Base-by-base conservation (phyloP, 1,140 invertebrate genomes). In the Sminthurides bifidus region DNA sequence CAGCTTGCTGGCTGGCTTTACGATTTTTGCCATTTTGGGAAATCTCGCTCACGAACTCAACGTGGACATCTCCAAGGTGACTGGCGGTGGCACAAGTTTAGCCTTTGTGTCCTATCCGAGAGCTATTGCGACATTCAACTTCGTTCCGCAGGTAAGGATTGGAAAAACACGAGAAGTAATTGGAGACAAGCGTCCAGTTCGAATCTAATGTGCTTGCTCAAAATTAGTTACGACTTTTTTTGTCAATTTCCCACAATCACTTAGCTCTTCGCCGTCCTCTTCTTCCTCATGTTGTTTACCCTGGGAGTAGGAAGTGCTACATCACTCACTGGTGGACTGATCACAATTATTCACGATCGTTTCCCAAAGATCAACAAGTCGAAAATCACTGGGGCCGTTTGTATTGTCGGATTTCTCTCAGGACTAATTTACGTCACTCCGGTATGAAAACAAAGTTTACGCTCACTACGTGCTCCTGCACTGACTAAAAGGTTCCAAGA, bases 121-220 rank as follows among this genome's bases (percentile, higher is more conserved):
- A 65, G 89, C 90, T 0, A 85, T 93, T 45, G 78, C 85, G 3
- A 86, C 88, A 68, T 86, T 91, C 63, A 79, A 80, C 5, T 69
- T 76, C 24, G 71, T 85, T 48, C 86, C 86, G 0, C 84, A 87
- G 74, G 52, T 59, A 50, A 35, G 26, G 14, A 23, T 41, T 14
- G 12, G 17, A 17, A 24, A 52, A 15, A 5, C 21, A 21, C 33
- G n/a, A 35, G 33, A n/a, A n/a, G n/a, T n/a, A n/a, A n/a, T n/a
- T n/a, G n/a, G n/a, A n/a, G n/a, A n/a, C n/a, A n/a, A n/a, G n/a
- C n/a, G n/a, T n/a, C n/a, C n/a, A n/a, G n/a, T n/a, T n/a, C n/a
- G n/a, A n/a, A n/a, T n/a, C n/a, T n/a, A n/a, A n/a, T n/a, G n/a
- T n/a, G n/a, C n/a, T n/a, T n/a, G n/a, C n/a, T n/a, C n/a, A n/a